Percentiles rank a stretch among this genome's conserved stretches.
These are phyloP conservation scores for Notamacropus eugenii DNA, from an alignment of 2,797 vertebrate genomes.

Conservation along the genomic window DNA sequence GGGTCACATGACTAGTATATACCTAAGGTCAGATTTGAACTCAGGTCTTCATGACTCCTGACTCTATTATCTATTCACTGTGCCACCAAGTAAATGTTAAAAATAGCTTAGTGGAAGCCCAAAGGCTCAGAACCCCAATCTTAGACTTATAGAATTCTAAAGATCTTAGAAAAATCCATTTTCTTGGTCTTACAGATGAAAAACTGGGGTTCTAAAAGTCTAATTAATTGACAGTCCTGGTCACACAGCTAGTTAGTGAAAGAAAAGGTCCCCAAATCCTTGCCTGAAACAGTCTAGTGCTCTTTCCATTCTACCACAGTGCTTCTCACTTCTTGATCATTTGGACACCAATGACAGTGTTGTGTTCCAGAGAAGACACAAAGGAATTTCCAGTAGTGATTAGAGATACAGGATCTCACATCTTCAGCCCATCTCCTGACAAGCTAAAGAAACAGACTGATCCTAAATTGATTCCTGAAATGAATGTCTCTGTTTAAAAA, in stretches of 20 bases:
- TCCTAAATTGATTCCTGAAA: not conserved
- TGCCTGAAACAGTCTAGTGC: not conserved
- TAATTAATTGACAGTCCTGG: not conserved
- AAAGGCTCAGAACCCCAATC: not conserved
- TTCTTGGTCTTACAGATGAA: not conserved
- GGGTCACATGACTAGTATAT: not conserved
- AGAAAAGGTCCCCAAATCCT: not conserved
- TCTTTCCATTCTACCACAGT: not conserved
- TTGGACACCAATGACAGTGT: not conserved
- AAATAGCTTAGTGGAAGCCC: not conserved
- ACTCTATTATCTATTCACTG: not conserved
- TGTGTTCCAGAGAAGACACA: not conserved
- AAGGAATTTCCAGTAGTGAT: not conserved
- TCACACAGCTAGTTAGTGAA: not conserved
- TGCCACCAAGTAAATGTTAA: not conserved
- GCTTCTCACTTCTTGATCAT: not conserved
- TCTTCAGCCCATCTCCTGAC: not conserved
- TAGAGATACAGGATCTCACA: not conserved
- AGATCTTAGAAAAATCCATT: not conserved
- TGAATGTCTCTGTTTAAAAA: not conserved
- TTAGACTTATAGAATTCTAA: not conserved
- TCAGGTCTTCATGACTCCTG: not conserved
- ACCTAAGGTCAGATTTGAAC: not conserved
- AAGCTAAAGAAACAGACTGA: not conserved
- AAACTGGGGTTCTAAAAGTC: not conserved